Evolutionary conservation across 2,113 vertebrate species (phyloP).

Genomic region (Dicaeum eximium): DNA sequence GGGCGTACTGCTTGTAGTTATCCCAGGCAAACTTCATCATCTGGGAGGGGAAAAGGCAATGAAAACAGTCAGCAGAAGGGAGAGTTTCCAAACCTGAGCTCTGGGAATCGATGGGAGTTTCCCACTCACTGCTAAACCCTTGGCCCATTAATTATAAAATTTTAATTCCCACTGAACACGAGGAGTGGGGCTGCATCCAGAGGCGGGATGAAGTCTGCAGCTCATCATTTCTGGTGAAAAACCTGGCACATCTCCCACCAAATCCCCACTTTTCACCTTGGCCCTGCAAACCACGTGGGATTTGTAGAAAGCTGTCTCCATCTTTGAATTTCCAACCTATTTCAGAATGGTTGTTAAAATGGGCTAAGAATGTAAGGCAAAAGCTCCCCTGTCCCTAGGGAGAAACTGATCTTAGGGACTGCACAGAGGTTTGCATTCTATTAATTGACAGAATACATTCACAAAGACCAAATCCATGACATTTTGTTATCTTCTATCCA

Average conservation of each 20-base stretch:
- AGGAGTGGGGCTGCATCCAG: background rate
- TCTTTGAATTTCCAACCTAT: background rate
- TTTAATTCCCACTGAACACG: rapidly evolving
- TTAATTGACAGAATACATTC: background rate
- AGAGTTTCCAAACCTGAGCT: background rate
- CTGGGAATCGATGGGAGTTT: rapidly evolving
- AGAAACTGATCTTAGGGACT: background rate
- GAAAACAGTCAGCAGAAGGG: rapidly evolving
- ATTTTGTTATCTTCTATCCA: background rate
- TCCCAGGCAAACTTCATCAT: slow-evolving; percentile 99
- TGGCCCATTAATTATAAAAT: background rate
- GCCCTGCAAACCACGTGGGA: background rate
- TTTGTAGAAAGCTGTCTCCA: background rate
- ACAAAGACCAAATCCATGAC: background rate
- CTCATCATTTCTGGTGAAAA: background rate
- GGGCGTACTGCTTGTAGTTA: slow-evolving; percentile 89
- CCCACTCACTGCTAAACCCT: background rate
- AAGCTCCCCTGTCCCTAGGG: background rate
- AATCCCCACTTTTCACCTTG: background rate
- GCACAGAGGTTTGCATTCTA: background rate
- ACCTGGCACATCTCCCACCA: background rate
- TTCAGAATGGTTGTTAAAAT: background rate
- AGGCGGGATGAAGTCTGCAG: background rate
- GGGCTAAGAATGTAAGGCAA: background rate
- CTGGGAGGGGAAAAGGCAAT: slow-evolving; percentile 60